Percentiles rank a stretch among this genome's conserved stretches.
Conservation (phyloP, 30 jellyfish, hydroid and myxozoan genomes). For the Aurelia aurita complex sp. Pacific region DNA sequence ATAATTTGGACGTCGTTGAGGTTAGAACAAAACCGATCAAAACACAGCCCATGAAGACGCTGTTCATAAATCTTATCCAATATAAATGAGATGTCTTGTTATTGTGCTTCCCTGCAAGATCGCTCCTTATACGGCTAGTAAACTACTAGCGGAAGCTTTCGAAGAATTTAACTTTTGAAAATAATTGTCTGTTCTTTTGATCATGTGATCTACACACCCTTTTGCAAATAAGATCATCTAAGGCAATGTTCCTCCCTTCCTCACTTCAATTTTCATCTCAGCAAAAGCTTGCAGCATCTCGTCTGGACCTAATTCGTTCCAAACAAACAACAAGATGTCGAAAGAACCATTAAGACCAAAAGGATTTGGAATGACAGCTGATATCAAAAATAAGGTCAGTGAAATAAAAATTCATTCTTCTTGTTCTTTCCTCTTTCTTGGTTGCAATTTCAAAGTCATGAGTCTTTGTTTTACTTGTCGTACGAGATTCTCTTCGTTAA, state of each 20-base stretch:
- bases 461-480: no score
- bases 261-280: background rate
- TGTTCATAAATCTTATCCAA: no score
- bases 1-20: no score
- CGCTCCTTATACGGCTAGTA: conserved; percentile 26
- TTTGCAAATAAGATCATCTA: background rate
- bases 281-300: background rate
- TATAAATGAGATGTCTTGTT: no score
- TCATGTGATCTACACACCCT: conserved; percentile 49
- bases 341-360: conserved; percentile 73
- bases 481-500: no score
- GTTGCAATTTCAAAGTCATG: no score
- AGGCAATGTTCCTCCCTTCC: background rate
- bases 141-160: conserved; percentile 16
- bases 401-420: no score
- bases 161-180: background rate
- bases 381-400: conserved; percentile 54
- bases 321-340: conserved; percentile 59
- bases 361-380: conserved; percentile 93
- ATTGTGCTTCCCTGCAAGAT: conserved; percentile 5
- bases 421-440: no score
- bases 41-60: no score
- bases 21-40: no score
- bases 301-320: no score
- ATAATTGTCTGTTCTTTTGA: background rate